A percentile compares a stretch with the other conserved stretches of the same genome.
Conservation (phyloP, 2,113 vertebrate genomes). For the Brienomyrus brachyistius region DNA sequence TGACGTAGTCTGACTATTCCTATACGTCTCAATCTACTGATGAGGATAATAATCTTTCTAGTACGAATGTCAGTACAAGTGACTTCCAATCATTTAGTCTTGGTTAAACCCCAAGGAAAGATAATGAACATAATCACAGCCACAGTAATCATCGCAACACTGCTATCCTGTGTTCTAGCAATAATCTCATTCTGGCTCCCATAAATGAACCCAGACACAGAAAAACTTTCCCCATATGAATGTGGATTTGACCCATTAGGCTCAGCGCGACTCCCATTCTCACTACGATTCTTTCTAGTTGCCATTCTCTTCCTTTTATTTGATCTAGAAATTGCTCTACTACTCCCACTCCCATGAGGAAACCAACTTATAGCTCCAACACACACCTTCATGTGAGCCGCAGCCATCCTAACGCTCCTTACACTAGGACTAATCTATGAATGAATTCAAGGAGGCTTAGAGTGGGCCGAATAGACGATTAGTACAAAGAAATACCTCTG, state of each 20-base stretch:
- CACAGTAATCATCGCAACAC: accelerated
- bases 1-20: slow-evolving; percentile 33
- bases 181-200: slow-evolving; percentile 21
- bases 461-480: slow-evolving; percentile 33
- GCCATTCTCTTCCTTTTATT: slow-evolving; percentile 29
- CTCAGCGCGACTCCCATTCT: slow-evolving; percentile 29
- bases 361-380: accelerated
- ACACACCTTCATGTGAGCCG: accelerated
- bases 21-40: slow-evolving; percentile 41
- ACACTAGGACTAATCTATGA: slow-evolving; percentile 33
- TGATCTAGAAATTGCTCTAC: slow-evolving; percentile 29
- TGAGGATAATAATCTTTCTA: slow-evolving; percentile 38
- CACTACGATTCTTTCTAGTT: slow-evolving; percentile 34
- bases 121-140: slow-evolving; percentile 27
- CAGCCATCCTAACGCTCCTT: accelerated
- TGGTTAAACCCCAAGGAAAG: slow-evolving; percentile 37
- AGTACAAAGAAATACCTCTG: slow-evolving; percentile 32
- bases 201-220: slow-evolving; percentile 16
- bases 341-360: neutral
- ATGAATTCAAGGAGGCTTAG: slow-evolving; percentile 34
- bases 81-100: slow-evolving; percentile 42
- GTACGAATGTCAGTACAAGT: slow-evolving; percentile 31
- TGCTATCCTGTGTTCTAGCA: accelerated
- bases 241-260: slow-evolving; percentile 28
- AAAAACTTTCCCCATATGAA: slow-evolving; percentile 32